phyloP scores from a whole-genome alignment of 2,113 vertebrate genomes.

The Dasypus novemcinctus region DNA sequence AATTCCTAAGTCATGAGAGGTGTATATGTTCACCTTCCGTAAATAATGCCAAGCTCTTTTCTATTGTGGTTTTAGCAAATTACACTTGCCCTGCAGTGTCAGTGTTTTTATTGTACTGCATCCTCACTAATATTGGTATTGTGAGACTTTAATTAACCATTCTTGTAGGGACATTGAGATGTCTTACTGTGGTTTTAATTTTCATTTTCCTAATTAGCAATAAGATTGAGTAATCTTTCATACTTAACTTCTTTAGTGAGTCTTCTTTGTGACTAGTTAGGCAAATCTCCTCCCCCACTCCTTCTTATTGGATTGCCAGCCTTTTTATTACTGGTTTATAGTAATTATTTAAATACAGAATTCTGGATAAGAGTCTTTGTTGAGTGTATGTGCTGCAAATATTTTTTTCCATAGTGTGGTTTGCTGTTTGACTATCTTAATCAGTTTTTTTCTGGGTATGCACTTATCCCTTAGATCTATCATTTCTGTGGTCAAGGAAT shows the following conservation, averaged over 20 bases:
- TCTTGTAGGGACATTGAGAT: too few relatives aligned
- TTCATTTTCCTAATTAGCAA: background rate
- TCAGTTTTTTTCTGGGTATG: background rate
- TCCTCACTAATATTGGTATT: background rate
- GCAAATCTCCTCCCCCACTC: background rate
- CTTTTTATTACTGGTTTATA: background rate
- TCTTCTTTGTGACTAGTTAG: background rate
- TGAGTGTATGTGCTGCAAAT: background rate
- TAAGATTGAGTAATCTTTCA: background rate
- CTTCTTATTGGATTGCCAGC: background rate
- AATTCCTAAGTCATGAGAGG: background rate
- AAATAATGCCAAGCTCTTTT: background rate
- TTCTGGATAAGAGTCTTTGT: background rate
- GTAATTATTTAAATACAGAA: too few relatives aligned
- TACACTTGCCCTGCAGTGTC: background rate
- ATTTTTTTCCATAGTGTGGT: background rate
- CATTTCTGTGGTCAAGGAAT: background rate
- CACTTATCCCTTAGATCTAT: background rate
- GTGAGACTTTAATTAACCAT: background rate
- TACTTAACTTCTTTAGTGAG: background rate
- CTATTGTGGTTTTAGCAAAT: background rate
- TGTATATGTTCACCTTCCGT: background rate
- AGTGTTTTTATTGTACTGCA: background rate
- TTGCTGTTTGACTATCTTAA: background rate
- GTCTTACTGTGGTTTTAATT: background rate